Conservation (phyloP, 2,888 invertebrate genomes). For the Drosophila meridiana region DNA sequence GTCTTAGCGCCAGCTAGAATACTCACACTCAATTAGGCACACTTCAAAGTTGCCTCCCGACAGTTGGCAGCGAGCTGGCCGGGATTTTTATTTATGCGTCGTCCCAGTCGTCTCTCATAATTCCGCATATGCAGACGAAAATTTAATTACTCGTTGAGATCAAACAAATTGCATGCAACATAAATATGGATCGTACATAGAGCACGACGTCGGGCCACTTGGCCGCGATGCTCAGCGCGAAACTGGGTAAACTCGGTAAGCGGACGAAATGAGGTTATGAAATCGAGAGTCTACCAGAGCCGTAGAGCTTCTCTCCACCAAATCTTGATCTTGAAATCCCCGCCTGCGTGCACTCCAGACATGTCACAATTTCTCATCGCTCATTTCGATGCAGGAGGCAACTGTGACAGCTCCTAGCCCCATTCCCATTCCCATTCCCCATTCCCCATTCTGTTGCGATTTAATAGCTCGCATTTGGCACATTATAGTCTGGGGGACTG, state of each 20-base stretch:
- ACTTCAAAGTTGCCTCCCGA: slow-evolving; percentile 67
- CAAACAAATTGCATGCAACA: slow-evolving; percentile 84
- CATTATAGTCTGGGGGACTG: slow-evolving; percentile 43
- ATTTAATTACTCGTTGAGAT: slow-evolving; percentile 81
- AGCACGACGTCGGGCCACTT: slow-evolving; percentile 36
- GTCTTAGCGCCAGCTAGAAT: slow-evolving; percentile 44
- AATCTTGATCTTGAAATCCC: slow-evolving; percentile 69
- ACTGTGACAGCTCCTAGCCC: slow-evolving; percentile 7
- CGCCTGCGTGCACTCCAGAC: slow-evolving; percentile 52
- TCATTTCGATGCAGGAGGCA: slow-evolving; percentile 75
- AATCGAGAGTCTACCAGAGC: slow-evolving; percentile 8
- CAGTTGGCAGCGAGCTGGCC: background rate
- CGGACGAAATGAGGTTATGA: slow-evolving; percentile 56
- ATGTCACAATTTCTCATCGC: slow-evolving; percentile 76
- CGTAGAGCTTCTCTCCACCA: slow-evolving; percentile 15
- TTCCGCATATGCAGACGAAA: slow-evolving; percentile 67
- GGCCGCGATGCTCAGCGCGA: slow-evolving; percentile 24
- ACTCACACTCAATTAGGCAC: slow-evolving; percentile 62
- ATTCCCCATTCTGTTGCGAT: slow-evolving; percentile 6
- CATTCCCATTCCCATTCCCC: background rate
- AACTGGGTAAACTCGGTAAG: slow-evolving; percentile 46
- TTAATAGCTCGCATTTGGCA: slow-evolving; percentile 53
- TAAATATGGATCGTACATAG: slow-evolving; percentile 70
- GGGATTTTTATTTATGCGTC: slow-evolving; percentile 47
- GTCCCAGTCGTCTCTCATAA: slow-evolving; percentile 38